These are phyloP conservation scores for Andrena fulva DNA, from an alignment of 2,888 invertebrate species.

Conservation along the genomic window DNA sequence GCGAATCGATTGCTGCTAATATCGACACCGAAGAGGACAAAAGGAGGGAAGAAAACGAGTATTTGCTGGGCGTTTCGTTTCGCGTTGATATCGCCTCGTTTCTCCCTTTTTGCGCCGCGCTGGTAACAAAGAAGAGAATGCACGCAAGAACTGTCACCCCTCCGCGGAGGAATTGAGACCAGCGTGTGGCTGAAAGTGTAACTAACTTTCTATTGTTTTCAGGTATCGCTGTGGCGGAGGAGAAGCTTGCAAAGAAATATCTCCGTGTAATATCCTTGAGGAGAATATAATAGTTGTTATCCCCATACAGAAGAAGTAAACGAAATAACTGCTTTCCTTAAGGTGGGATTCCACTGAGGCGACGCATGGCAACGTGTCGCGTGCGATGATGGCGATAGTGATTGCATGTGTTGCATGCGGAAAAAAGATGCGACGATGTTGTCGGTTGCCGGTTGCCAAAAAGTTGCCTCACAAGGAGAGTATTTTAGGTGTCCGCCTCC, in stretches of 20 bases:
- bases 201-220: slow-evolving; percentile 6
- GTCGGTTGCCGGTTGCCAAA: no score
- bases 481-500: no score
- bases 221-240: neutral
- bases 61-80: slow-evolving; percentile 79
- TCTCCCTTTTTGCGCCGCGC: neutral
- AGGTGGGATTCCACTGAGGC: no score
- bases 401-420: no score
- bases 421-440: no score
- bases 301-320: no score
- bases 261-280: no score
- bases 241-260: neutral
- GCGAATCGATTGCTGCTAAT: slow-evolving; percentile 80
- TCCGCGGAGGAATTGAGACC: neutral
- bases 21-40: slow-evolving; percentile 75
- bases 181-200: neutral
- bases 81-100: slow-evolving; percentile 55
- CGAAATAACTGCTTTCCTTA: no score
- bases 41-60: slow-evolving; percentile 67
- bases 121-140: neutral
- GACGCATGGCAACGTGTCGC: no score
- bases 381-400: no score
- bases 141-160: slow-evolving; percentile 1
- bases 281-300: no score
- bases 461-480: no score